phyloP scores from a whole-genome alignment of 2,113 vertebrate species.

The Panthera uncia region DNA sequence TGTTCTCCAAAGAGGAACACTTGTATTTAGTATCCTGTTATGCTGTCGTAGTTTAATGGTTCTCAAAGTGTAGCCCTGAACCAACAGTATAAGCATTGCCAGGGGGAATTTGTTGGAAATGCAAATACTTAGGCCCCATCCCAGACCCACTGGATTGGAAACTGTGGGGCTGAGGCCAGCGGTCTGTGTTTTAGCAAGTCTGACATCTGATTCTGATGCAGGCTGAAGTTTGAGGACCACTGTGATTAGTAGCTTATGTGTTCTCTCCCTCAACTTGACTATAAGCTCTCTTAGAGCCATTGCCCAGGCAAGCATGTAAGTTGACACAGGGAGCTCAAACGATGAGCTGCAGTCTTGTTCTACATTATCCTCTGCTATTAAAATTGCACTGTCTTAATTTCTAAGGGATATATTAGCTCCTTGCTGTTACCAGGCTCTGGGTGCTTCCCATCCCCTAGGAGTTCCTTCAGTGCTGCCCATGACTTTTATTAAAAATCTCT shows the following conservation, averaged over 20 bases:
- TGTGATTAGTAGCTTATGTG: background rate
- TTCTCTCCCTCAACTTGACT: background rate
- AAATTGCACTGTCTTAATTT: background rate
- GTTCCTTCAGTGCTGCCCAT: background rate
- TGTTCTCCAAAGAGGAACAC: background rate
- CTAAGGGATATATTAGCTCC: background rate
- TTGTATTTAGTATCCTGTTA: background rate
- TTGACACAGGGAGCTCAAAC: background rate
- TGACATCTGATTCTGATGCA: background rate
- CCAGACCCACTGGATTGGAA: background rate
- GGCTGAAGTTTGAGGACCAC: background rate
- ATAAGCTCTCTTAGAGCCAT: background rate
- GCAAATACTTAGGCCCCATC: background rate
- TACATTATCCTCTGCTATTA: background rate
- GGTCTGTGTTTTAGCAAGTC: background rate
- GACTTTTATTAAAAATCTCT: constrained; percentile 21
- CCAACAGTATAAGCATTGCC: background rate
- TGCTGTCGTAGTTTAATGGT: background rate
- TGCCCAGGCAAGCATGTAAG: background rate
- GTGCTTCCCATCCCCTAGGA: background rate
- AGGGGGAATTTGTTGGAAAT: background rate
- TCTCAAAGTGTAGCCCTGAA: background rate
- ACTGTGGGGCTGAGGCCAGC: background rate
- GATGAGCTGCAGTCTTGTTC: background rate
- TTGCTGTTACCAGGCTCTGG: background rate